A percentile compares a stretch with the other conserved stretches of the same genome.
phyloP scores from a whole-genome alignment of 2,888 invertebrate species.

The Drosophila quinaria region DNA sequence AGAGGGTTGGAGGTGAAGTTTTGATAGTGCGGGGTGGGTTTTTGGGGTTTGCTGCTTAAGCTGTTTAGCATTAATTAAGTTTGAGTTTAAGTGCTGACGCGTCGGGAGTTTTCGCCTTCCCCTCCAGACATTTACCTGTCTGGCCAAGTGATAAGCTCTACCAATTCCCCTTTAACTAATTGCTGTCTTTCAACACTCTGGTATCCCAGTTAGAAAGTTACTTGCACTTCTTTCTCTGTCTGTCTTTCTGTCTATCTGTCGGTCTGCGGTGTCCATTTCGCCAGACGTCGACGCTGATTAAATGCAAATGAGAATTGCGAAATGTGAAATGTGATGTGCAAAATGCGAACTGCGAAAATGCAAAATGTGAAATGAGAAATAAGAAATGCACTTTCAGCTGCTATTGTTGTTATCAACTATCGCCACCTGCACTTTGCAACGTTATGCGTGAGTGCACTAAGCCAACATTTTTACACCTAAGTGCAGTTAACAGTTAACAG shows the following conservation, averaged over 20 bases:
- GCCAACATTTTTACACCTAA: slow-evolving; percentile 82
- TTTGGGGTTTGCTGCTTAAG: slow-evolving; percentile 50
- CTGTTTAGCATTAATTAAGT: slow-evolving; percentile 81
- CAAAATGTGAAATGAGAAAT: neutral
- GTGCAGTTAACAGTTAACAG: slow-evolving; percentile 54
- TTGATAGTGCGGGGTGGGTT: neutral
- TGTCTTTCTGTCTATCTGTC: neutral
- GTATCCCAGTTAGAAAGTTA: slow-evolving; percentile 31
- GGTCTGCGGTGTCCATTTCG: slow-evolving; percentile 62
- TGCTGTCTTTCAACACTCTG: slow-evolving; percentile 76
- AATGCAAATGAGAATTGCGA: slow-evolving; percentile 47
- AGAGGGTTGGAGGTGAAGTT: slow-evolving; percentile 1
- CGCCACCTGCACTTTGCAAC: slow-evolving; percentile 52
- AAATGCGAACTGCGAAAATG: slow-evolving; percentile 10
- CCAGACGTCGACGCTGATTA: slow-evolving; percentile 53
- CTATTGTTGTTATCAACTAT: slow-evolving; percentile 65
- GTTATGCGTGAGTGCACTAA: slow-evolving; percentile 80
- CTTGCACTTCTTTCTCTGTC: slow-evolving; percentile 7
- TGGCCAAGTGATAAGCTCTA: slow-evolving; percentile 72
- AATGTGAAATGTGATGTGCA: slow-evolving; percentile 7
- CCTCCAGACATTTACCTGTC: slow-evolving; percentile 68
- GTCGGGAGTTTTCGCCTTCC: slow-evolving; percentile 14
- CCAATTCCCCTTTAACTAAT: slow-evolving; percentile 47
- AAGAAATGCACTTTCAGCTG: slow-evolving; percentile 7
- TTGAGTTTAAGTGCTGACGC: slow-evolving; percentile 63